Conservation (phyloP, 2,888 invertebrate species). For the Trilocha varians region DNA sequence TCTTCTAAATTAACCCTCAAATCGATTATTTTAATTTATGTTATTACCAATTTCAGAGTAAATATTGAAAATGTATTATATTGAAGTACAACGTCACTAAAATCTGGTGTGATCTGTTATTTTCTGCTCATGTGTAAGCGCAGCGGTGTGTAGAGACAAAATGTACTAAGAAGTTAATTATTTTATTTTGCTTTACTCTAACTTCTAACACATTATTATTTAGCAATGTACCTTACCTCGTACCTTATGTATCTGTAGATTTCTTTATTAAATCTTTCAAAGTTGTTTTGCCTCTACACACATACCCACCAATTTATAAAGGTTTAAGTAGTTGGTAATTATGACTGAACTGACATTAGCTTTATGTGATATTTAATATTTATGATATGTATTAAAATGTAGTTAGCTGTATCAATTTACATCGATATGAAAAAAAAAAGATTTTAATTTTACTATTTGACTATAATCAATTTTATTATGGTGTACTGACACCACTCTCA, state of each 20-base stretch:
- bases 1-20: too few species aligned
- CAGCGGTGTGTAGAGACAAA: not conserved
- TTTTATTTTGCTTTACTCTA: not conserved
- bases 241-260: not conserved
- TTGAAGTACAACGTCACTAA: not conserved
- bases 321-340: conserved; percentile 49
- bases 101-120: not conserved
- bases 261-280: not conserved
- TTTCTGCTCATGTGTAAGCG: not conserved
- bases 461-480: not conserved
- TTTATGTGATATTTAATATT: conserved; percentile 72
- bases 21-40: too few species aligned
- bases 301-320: not conserved
- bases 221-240: not conserved
- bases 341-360: conserved; percentile 68
- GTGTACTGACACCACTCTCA: too few species aligned
- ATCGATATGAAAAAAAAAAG: conserved; percentile 8
- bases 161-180: not conserved
- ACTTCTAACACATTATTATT: too few species aligned
- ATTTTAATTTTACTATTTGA: not conserved
- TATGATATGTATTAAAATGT: conserved; percentile 55
- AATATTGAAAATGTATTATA: not conserved
- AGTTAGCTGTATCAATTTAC: conserved; percentile 47
- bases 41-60: too few species aligned
- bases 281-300: conserved; percentile 1